Percentiles rank a stretch among this genome's conserved stretches.
phyloP scores from a whole-genome alignment of 2,797 vertebrate species.

The Trichosurus vulpecula region DNA sequence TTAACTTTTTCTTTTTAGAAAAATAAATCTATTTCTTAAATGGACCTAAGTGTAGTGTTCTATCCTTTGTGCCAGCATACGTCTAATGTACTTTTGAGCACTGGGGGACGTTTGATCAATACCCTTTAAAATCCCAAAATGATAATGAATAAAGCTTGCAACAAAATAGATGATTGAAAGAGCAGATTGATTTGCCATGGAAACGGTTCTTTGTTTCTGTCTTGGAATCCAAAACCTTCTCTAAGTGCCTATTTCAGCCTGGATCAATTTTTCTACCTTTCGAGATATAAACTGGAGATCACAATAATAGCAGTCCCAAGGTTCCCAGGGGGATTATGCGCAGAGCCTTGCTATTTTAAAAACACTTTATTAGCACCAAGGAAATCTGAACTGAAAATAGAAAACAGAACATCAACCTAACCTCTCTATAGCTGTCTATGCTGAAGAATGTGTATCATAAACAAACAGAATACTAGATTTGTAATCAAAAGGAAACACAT shows the following conservation, averaged over 20 bases:
- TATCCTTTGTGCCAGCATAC: neutral
- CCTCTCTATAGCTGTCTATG: conserved; percentile 9
- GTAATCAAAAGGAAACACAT: neutral
- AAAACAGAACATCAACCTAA: conserved; percentile 20
- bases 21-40: neutral
- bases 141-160: neutral
- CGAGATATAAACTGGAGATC: neutral
- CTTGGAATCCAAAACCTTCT: neutral
- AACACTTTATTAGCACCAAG: conserved; percentile 1
- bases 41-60: no score
- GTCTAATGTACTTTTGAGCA: neutral
- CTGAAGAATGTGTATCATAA: conserved; percentile 8
- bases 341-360: conserved; percentile 43
- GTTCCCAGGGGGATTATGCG: conserved; percentile 1
- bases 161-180: neutral
- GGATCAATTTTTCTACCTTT: neutral
- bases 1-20: neutral
- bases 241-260: neutral
- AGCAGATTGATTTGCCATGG: neutral
- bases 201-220: neutral
- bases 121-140: neutral
- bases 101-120: neutral
- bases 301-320: neutral
- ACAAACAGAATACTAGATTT: conserved; percentile 32
- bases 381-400: neutral